Conservation (phyloP, 2,113 vertebrate species). For the Petrocephalus zakoni region DNA sequence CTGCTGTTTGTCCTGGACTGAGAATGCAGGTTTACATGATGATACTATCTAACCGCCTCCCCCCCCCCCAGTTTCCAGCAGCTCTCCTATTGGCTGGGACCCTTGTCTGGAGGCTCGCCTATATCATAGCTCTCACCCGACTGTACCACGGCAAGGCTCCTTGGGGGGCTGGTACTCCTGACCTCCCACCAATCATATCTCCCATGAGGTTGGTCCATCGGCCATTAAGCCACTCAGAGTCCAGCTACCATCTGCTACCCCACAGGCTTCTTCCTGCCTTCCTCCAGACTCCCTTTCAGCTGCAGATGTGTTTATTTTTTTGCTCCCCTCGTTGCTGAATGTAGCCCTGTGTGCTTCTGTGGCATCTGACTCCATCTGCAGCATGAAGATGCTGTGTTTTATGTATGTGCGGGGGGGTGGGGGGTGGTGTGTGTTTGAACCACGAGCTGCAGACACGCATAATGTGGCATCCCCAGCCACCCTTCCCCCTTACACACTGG, state of each 20-base stretch:
- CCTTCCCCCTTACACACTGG: slow-evolving; percentile 20
- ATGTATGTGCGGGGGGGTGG: neutral
- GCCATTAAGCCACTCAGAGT: neutral
- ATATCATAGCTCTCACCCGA: neutral
- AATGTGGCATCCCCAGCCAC: neutral
- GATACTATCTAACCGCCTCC: neutral
- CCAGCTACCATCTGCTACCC: neutral
- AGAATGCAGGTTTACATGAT: neutral
- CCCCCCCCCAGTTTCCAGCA: neutral
- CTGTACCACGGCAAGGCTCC: neutral
- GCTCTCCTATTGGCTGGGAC: neutral
- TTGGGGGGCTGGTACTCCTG: neutral
- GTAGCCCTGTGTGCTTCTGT: neutral
- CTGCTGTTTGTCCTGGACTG: neutral
- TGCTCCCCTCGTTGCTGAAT: neutral
- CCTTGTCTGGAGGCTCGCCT: neutral
- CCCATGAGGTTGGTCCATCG: neutral
- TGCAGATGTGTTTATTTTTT: neutral
- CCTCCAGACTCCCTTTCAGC: neutral
- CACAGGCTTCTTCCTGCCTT: neutral
- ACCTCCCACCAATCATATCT: neutral
- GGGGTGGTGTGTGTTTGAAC: neutral
- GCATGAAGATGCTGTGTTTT: neutral
- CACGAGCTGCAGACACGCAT: neutral
- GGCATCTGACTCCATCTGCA: neutral